These are phyloP conservation scores for Dendroctonus ponderosae DNA, from an alignment of 1,140 invertebrate genomes.

Conservation along the genomic window DNA sequence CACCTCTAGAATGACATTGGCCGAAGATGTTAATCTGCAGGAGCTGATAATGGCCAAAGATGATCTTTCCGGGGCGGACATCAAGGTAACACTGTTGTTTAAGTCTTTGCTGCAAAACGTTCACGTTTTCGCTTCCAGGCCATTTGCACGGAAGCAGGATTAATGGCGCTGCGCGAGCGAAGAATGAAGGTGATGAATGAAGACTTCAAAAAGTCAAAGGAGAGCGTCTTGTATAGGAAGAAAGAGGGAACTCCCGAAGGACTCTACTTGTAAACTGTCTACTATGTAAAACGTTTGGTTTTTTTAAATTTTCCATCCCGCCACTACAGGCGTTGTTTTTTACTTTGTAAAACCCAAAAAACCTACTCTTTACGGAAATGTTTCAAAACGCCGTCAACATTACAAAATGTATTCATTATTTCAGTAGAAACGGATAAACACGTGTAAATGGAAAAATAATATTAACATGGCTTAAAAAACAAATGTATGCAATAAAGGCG, in stretches of 20 bases:
- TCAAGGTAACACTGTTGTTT: slow-evolving; percentile 60
- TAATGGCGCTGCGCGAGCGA: slow-evolving; percentile 95
- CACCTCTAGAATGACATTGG: slow-evolving; percentile 96
- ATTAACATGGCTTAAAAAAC: too few species aligned
- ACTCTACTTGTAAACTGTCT: slow-evolving; percentile 83
- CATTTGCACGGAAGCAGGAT: slow-evolving; percentile 99
- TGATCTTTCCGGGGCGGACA: slow-evolving; percentile 96
- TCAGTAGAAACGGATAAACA: too few species aligned
- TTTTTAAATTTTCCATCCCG: too few species aligned
- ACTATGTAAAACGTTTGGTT: neutral
- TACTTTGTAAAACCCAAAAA: too few species aligned
- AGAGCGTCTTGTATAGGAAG: slow-evolving; percentile 98
- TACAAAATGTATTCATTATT: too few species aligned
- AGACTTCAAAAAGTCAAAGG: slow-evolving; percentile 99
- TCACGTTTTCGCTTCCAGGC: slow-evolving; percentile 62
- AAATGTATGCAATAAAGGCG: too few species aligned
- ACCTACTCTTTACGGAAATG: too few species aligned
- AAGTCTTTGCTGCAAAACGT: neutral
- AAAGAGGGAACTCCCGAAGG: slow-evolving; percentile 99
- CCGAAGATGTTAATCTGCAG: slow-evolving; percentile 95
- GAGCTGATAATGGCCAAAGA: slow-evolving; percentile 99
- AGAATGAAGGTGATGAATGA: slow-evolving; percentile 99
- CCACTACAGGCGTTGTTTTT: too few species aligned
- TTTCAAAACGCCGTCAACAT: too few species aligned
- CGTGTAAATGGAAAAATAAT: too few species aligned